Evolutionary conservation across 1,140 invertebrate species (phyloP).

Genomic region (Diabrotica virgifera): DNA sequence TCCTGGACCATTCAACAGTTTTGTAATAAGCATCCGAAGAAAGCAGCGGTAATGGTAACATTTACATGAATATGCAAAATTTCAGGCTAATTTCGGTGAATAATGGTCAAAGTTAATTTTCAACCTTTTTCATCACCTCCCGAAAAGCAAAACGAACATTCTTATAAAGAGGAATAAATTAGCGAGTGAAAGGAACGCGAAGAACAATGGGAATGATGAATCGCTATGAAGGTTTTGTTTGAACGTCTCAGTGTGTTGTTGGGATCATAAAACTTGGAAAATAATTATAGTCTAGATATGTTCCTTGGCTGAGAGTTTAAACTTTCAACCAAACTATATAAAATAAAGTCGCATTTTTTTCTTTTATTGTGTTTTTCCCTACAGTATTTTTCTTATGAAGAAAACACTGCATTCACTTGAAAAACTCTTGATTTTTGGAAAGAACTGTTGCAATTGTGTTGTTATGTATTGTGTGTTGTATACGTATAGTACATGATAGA

Average conservation of each 20-base stretch:
- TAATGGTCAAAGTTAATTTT: background rate
- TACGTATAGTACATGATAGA: no score
- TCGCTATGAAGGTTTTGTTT: background rate
- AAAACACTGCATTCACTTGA: no score
- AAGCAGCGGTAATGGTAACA: background rate
- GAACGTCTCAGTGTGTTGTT: background rate
- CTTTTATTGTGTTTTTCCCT: no score
- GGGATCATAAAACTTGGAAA: no score
- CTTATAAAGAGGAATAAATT: background rate
- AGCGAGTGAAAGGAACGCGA: background rate
- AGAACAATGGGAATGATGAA: background rate
- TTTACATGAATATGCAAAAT: conserved; percentile 3
- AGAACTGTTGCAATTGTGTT: no score
- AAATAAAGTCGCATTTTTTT: no score
- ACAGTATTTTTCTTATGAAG: no score
- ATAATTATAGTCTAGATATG: no score
- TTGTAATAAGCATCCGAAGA: background rate
- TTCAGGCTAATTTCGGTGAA: background rate
- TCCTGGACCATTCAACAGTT: background rate
- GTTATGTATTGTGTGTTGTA: no score
- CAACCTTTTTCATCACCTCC: background rate
- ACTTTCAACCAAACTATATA: no score
- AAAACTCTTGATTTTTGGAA: no score
- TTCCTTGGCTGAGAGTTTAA: no score
- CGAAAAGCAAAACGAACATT: background rate